Base-by-base conservation (phyloP, 2,888 invertebrate genomes). In the Brachyptera risi region DNA sequence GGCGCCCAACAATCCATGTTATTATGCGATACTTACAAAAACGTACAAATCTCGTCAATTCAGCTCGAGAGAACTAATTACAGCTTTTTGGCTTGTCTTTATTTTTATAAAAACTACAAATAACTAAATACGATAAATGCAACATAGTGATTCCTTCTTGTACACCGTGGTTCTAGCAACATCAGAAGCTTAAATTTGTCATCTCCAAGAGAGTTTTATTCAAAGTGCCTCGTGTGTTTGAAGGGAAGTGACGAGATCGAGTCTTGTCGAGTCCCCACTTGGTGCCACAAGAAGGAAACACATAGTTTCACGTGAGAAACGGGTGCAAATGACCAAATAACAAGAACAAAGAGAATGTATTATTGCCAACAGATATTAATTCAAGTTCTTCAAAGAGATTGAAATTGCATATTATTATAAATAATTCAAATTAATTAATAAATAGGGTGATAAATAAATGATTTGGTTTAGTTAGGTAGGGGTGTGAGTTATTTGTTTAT, bases 361-460 rank as follows among this genome's bases (percentile, higher is more conserved):
- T 44, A 44, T 44, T 17, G 19, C 21, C 21, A 44, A 11, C 19
- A 19, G 21, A 44, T 44, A 44, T 15, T 38, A 38, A 38, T 38
- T 38, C 17, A 38, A 38, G 40, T n/a, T 38, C 13, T 38, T n/a
- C n/a, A n/a, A n/a, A n/a, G n/a, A n/a, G n/a, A n/a, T n/a, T n/a
- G n/a, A n/a, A n/a, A n/a, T n/a, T n/a, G n/a, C n/a, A 47, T 23
- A 47, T 11, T 24, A 47, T 47, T 24, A 47, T 21, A 21, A 47
- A 47, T 47, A 47, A 47, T 47, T 47, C n/a, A 47, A 21, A 24
- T 47, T 47, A 47, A 7, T 47, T 47, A 21, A 42, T 42, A 19
- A 42, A 21, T 26, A 51, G 54, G 19, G 21, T 23, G 35, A 35
- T 54, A 54, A 54, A 54, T 54, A 37, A 21, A 54, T 54, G 54